Evolutionary conservation across 2,797 vertebrate species (phyloP), one percentile per base, ranked within the genome.

Genomic region (Gallinago solitaria): DNA sequence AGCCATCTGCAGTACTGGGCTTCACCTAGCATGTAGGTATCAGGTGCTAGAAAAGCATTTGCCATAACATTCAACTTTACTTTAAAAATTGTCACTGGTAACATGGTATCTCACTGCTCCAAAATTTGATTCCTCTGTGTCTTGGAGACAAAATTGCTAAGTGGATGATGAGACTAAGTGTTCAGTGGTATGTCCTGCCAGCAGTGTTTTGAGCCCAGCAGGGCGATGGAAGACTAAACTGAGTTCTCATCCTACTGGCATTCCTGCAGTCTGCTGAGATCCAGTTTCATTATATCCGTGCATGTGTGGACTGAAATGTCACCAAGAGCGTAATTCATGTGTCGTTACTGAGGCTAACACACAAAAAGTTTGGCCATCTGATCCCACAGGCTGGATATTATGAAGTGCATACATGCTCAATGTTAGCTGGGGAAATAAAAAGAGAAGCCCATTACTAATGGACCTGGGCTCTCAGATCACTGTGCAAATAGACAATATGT

Each of bases 371-470:
- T 71, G 48, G 69, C 37, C 18, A 17, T 60, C 60, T 43, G 20
- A 37, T 68, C 33, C 89, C 37, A 8, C 1, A 2, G 53, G 12
- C 56, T 57, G 54, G 5, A 12, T 73, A 8, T 67, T 77, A 79
- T 2, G 24, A 75, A 50, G n/a, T 39, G 12, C 1, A 1, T 33
- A 7, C 0, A 0, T 50, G 59, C 12, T 75, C 1, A 0, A 15
- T 51, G 19, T 75, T 81, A 71, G 63, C 63, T 80, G 45, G 32
- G 33, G 69, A 78, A 76, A 60, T 84, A 43, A 87, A 79, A 7
- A 4, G 3, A 45, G 23, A 86, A 68, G 16, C 18, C 37, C 41
- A 47, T 88, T 28, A 30, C 28, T 69, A 41, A 12, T 13, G 78
- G 50, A 33, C 32, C 47, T 84, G 59, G 27, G 15, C 63, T 83